These are phyloP conservation scores for Brenthis ino DNA, from an alignment of 2,888 invertebrate genomes.

Conservation along the genomic window DNA sequence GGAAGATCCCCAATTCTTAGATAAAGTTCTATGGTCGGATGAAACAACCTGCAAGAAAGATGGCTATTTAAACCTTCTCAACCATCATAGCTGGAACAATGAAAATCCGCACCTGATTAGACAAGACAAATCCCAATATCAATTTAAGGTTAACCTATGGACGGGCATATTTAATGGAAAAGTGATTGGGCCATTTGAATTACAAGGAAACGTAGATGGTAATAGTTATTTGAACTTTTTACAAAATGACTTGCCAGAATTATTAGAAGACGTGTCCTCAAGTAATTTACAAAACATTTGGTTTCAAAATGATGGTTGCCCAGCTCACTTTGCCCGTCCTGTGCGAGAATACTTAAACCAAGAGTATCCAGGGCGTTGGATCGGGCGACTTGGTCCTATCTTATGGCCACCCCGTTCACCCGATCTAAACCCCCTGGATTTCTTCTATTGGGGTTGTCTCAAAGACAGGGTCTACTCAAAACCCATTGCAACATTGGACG, in stretches of 20 bases:
- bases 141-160: constrained; percentile 42
- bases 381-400: constrained; percentile 34
- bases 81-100: constrained; percentile 36
- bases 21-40: constrained; percentile 39
- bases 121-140: constrained; percentile 41
- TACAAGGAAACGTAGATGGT: constrained; percentile 34
- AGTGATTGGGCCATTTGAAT: constrained; percentile 41
- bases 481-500: constrained; percentile 21
- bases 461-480: constrained; percentile 18
- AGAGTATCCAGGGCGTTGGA: constrained; percentile 31
- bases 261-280: constrained; percentile 27
- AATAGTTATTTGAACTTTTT: constrained; percentile 33
- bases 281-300: constrained; percentile 23
- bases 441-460: constrained; percentile 28
- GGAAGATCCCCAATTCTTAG: constrained; percentile 38
- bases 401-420: constrained; percentile 36
- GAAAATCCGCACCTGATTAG: constrained; percentile 40
- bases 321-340: too few relatives aligned
- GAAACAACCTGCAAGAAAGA: constrained; percentile 40
- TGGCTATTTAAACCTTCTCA: constrained; percentile 41
- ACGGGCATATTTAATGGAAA: constrained; percentile 42
- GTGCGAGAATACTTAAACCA: background rate
- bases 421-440: constrained; percentile 29
- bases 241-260: constrained; percentile 26
- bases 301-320: constrained; percentile 27